Conservation (phyloP, 2,797 vertebrate species). For the Aselliscus stoliczkanus region DNA sequence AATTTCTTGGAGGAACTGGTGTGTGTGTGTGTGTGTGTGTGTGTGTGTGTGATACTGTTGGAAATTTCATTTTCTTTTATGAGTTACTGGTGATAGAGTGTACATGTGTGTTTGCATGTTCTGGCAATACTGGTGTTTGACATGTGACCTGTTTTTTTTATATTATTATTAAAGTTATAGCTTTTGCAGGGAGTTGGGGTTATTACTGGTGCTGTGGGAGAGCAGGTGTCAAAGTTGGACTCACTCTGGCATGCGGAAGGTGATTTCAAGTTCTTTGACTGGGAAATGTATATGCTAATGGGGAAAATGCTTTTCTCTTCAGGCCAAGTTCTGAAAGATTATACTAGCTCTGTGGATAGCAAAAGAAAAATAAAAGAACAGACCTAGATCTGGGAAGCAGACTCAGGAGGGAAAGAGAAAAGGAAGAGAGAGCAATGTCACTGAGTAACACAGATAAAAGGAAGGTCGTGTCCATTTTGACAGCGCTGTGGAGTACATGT, state of each 20-base stretch:
- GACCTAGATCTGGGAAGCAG: neutral
- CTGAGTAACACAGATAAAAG: neutral
- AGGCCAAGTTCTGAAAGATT: slow-evolving; percentile 52
- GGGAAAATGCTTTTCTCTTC: slow-evolving; percentile 52
- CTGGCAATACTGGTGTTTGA: slow-evolving; percentile 28
- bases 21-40: neutral
- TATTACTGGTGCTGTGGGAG: slow-evolving; percentile 45
- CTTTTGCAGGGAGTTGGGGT: slow-evolving; percentile 36
- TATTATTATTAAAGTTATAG: slow-evolving; percentile 56
- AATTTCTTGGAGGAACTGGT: slow-evolving; percentile 11
- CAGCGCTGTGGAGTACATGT: fast-evolving
- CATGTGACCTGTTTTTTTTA: slow-evolving; percentile 27
- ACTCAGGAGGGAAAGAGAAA: neutral
- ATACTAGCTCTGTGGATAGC: slow-evolving; percentile 4
- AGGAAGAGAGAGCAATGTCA: neutral
- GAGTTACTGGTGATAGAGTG: slow-evolving; percentile 31
- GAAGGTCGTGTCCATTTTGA: neutral
- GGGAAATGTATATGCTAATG: slow-evolving; percentile 23
- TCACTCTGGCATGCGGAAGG: slow-evolving; percentile 25
- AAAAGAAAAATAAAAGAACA: slow-evolving; percentile 49
- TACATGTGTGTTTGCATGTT: slow-evolving; percentile 28
- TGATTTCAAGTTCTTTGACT: slow-evolving; percentile 50
- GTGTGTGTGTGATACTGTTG: neutral
- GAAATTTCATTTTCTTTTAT: slow-evolving; percentile 49
- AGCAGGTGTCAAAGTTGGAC: slow-evolving; percentile 58